Conservation (phyloP, 1,140 invertebrate species). For the Xylocopa sonorina region DNA sequence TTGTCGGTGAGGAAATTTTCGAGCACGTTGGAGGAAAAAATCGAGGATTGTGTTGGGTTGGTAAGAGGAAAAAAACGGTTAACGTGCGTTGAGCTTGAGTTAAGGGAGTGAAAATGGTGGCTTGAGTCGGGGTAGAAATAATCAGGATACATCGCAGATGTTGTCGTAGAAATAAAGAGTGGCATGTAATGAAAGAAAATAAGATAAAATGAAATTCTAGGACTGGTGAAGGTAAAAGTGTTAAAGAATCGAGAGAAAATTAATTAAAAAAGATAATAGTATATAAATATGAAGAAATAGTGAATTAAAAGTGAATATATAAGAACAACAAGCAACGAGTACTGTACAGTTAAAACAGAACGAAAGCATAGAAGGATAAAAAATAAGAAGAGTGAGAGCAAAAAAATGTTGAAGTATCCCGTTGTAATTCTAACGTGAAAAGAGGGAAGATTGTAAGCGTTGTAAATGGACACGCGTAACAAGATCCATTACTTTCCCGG, state of each 20-base stretch:
- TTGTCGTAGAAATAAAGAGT: neutral
- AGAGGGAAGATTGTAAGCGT: neutral
- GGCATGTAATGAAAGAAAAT: too few species aligned
- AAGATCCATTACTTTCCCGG: constrained; percentile 23
- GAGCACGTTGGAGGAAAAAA: neutral
- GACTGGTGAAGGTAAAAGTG: neutral
- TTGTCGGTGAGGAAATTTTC: constrained; percentile 35
- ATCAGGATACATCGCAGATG: neutral
- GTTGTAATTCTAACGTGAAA: neutral
- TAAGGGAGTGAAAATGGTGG: neutral
- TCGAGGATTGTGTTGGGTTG: neutral
- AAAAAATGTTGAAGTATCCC: neutral
- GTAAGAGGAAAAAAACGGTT: neutral
- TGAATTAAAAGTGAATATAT: too few species aligned
- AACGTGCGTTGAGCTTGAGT: neutral
- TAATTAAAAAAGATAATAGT: too few species aligned
- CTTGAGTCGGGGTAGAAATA: neutral
- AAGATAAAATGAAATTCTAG: neutral
- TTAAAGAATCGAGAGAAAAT: too few species aligned
- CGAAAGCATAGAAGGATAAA: neutral
- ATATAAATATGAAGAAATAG: too few species aligned
- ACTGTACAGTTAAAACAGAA: too few species aligned
- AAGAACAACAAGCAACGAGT: too few species aligned
- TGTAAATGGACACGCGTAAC: neutral
- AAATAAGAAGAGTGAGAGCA: neutral